phyloP scores from a whole-genome alignment of 2,113 vertebrate genomes.

The Blennius ocellaris region DNA sequence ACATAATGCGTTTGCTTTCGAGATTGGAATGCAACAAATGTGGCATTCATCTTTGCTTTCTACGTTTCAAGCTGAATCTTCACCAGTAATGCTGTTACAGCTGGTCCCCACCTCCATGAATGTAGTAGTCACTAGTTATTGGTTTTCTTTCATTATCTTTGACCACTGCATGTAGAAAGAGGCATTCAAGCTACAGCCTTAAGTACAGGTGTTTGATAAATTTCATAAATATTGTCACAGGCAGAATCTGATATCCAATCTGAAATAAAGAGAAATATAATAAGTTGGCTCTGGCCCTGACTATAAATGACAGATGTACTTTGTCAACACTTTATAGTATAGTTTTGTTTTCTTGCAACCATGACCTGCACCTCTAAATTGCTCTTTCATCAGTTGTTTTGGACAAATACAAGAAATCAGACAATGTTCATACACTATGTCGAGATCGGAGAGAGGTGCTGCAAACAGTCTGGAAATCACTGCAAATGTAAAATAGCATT shows the following conservation, averaged over 20 bases:
- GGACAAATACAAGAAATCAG: no score
- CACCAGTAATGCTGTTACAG: not conserved
- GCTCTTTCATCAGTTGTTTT: no score
- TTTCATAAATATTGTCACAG: constrained; percentile 21
- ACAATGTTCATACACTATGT: not conserved
- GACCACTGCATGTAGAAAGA: constrained; percentile 14
- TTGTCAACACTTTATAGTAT: not conserved
- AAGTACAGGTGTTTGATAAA: constrained; percentile 29
- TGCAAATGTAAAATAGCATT: not conserved
- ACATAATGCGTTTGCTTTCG: not conserved
- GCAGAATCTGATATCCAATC: constrained; percentile 39
- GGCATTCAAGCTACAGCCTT: not conserved
- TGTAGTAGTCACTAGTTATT: not conserved
- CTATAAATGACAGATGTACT: not conserved
- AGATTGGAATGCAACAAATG: not conserved
- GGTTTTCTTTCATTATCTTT: not conserved
- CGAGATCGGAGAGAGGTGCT: constrained; percentile 9
- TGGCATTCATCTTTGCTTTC: not conserved
- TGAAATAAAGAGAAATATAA: constrained; percentile 3
- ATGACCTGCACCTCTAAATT: not conserved
- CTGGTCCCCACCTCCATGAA: not conserved
- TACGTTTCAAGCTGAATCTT: not conserved
- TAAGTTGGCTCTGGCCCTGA: not conserved
- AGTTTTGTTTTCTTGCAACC: not conserved
- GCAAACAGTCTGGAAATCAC: constrained; percentile 16